Percentiles rank a stretch among this genome's conserved stretches.
Evolutionary conservation across 2,113 vertebrate genomes (phyloP).

Genomic region (Murina feae): DNA sequence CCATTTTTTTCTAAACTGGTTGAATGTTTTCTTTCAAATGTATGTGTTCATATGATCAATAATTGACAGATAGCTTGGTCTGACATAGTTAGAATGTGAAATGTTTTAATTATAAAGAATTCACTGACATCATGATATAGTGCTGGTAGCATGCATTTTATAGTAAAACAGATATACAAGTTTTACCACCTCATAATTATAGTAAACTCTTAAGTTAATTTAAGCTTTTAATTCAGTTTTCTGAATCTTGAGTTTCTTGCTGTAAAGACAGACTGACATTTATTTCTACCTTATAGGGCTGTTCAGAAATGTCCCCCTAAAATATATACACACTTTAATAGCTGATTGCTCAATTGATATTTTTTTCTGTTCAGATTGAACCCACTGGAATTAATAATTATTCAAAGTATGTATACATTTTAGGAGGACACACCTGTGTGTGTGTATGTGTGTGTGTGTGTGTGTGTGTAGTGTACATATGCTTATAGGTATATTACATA

Average conservation of each 20-base stretch:
- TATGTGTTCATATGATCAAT: neutral
- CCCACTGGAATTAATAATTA: no score
- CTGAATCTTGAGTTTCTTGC: neutral
- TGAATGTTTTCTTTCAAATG: conserved; percentile 1
- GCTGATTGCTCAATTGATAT: no score
- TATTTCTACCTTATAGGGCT: neutral
- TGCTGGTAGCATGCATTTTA: neutral
- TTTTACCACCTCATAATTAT: neutral
- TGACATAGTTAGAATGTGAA: conserved; percentile 18
- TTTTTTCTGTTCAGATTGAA: no score
- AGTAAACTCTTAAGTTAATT: neutral
- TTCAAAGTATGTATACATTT: no score
- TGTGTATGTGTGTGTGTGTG: no score
- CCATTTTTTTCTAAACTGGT: neutral
- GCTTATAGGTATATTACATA: no score
- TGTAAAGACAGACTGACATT: neutral
- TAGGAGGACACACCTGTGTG: no score
- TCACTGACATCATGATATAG: neutral
- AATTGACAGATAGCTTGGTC: neutral
- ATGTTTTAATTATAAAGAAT: neutral
- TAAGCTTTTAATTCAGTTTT: conserved; percentile 2
- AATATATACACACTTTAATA: no score
- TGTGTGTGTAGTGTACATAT: no score
- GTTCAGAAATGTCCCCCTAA: neutral
- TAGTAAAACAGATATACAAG: neutral